Percentiles rank a stretch among this genome's conserved stretches.
Evolutionary conservation across 2,113 vertebrate genomes (phyloP).

Genomic region (Psammodynastes pulverulentus): DNA sequence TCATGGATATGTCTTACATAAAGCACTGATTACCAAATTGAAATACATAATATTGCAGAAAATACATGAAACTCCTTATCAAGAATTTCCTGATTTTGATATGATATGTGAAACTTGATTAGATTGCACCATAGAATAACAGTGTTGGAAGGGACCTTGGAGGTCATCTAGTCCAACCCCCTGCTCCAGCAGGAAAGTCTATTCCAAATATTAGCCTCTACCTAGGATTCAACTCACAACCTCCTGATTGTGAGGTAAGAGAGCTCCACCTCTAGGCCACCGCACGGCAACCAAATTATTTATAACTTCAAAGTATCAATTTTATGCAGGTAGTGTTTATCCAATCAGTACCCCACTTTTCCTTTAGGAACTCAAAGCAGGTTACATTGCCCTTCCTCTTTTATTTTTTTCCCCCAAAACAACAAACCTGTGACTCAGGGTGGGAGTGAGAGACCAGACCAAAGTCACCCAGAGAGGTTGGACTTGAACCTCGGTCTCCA

Average conservation of each 20-base stretch:
- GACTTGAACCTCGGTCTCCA: background rate
- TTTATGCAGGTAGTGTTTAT: background rate
- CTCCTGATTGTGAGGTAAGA: too few relatives aligned
- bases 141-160: too few relatives aligned
- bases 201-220: too few relatives aligned
- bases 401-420: background rate
- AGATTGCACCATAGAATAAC: too few relatives aligned
- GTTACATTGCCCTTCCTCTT: background rate
- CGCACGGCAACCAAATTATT: conserved; percentile 15
- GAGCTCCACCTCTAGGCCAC: too few relatives aligned
- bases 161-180: too few relatives aligned
- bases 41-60: background rate
- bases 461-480: background rate
- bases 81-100: conserved; percentile 39
- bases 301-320: conserved; percentile 5
- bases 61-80: conserved; percentile 35
- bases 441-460: background rate
- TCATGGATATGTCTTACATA: background rate
- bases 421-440: background rate
- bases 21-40: background rate
- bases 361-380: background rate
- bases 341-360: background rate
- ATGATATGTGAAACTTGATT: too few relatives aligned
- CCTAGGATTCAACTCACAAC: too few relatives aligned
- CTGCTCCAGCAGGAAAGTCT: too few relatives aligned